Base-by-base conservation (phyloP, 1,140 invertebrate species). In the Lordiphosa clarofinis region DNA sequence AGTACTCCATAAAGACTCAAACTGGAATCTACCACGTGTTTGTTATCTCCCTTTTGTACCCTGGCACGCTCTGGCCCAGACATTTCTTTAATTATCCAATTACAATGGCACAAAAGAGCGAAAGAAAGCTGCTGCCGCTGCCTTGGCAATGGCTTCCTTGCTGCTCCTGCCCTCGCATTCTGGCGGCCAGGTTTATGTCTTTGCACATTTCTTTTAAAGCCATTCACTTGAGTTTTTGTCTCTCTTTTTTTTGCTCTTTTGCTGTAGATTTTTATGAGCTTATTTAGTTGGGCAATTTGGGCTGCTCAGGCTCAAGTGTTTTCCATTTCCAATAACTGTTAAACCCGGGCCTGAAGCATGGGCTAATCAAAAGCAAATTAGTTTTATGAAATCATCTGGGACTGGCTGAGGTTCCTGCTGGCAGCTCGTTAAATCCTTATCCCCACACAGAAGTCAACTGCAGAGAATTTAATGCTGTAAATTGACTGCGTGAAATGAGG, bases 401-500 rank as follows among this genome's bases (percentile, higher is more conserved):
- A 46, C 38, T 19, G 28, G 37, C 21, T 21, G 9, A 10, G 13
- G 28, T 15, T 24, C n/a, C 33, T 21, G 40, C 48, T 47, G 50
- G 28, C 57, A 75, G 75, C 58, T 81, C 72, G 76, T 82, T 82
- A 84, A 82, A 76, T 75, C 73, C 78, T 84, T 72, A 64, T 33
- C 24, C 31, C 44, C 11, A 12, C 52, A 44, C 57, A 49, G 44
- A 39, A 67, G 64, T 67, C 64, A 57, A 61, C 57, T 55, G 57
- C 42, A 31, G 72, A 82, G 78, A 86, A 73, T 84, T 84, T 86
- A 84, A 84, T 84, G 73, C 79, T 61, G 79, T 86, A 84, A 84
- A 84, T 84, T 84, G 78, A 84, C 78, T 84, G 78, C 78, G 79
- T 84, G 78, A 84, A 84, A 84, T 84, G 78, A 84, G 78, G 78